A percentile compares a stretch with the other conserved stretches of the same genome.
phyloP scores from a whole-genome alignment of 2,797 vertebrate genomes.

The Strix occidentalis region DNA sequence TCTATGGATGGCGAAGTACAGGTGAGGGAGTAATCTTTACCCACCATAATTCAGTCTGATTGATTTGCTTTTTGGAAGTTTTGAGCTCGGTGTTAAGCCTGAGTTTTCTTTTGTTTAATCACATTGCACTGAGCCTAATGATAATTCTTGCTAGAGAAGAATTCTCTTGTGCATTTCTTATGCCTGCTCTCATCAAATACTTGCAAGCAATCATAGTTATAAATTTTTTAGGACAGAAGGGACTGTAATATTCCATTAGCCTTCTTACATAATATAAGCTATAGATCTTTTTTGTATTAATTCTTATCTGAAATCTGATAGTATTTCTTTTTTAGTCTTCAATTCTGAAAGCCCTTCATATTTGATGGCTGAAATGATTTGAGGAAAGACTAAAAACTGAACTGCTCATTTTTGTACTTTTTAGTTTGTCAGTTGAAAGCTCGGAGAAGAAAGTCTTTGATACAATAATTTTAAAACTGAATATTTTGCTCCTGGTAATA shows the following conservation, averaged over 20 bases:
- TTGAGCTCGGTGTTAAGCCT: not conserved
- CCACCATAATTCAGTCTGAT: not conserved
- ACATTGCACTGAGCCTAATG: not conserved
- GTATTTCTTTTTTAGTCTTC: not conserved
- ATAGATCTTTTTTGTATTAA: slow-evolving; percentile 10
- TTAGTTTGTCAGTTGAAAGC: not conserved
- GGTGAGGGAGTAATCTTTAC: not conserved
- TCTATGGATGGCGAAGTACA: not conserved
- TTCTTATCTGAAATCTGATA: not conserved
- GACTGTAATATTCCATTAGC: not conserved
- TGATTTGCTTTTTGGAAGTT: not conserved
- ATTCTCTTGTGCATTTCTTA: not conserved
- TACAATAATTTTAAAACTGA: not conserved
- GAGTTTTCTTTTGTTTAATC: not conserved
- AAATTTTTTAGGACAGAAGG: slow-evolving; percentile 26
- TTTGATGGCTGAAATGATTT: not conserved
- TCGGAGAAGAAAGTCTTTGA: not conserved
- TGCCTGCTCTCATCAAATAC: not conserved
- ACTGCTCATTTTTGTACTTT: not conserved
- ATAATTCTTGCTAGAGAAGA: not conserved
- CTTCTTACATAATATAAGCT: not conserved
- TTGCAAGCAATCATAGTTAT: not conserved
- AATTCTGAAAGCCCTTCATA: not conserved
- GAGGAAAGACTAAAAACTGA: not conserved
- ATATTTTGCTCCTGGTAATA: not conserved